phyloP scores from a whole-genome alignment of 2,113 vertebrate genomes.

The Cyphomyrus plagiostoma region DNA sequence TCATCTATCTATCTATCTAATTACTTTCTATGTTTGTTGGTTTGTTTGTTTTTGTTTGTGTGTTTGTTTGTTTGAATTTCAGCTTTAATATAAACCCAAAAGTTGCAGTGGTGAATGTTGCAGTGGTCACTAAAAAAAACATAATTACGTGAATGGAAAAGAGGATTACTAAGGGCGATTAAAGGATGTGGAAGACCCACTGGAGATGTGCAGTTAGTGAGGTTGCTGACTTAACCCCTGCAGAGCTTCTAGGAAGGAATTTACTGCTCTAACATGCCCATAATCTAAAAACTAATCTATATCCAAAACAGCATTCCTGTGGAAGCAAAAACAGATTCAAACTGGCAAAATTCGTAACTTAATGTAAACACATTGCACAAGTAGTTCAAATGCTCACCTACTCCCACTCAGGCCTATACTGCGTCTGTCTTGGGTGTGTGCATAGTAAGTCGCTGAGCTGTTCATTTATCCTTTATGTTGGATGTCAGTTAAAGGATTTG shows the following conservation, averaged over 20 bases:
- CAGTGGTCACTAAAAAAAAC: background rate
- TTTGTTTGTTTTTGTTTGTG: background rate
- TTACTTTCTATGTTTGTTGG: background rate
- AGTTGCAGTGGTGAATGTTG: background rate
- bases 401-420: constrained; percentile 22
- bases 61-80: background rate
- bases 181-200: background rate
- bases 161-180: background rate
- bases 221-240: background rate
- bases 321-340: constrained; percentile 65
- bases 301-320: constrained; percentile 62
- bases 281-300: constrained; percentile 67
- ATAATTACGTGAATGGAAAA: background rate
- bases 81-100: background rate
- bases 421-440: background rate
- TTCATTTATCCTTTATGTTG: background rate
- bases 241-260: constrained; percentile 24
- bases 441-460: background rate
- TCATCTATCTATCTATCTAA: too few relatives aligned
- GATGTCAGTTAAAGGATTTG: background rate
- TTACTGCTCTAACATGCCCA: constrained; percentile 48
- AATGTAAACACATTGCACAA: constrained; percentile 58
- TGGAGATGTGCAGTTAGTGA: background rate
- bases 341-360: constrained; percentile 64
- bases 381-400: constrained; percentile 19